Conservation (phyloP, 2,888 invertebrate species). For the Acrocyrtus sp. region DNA sequence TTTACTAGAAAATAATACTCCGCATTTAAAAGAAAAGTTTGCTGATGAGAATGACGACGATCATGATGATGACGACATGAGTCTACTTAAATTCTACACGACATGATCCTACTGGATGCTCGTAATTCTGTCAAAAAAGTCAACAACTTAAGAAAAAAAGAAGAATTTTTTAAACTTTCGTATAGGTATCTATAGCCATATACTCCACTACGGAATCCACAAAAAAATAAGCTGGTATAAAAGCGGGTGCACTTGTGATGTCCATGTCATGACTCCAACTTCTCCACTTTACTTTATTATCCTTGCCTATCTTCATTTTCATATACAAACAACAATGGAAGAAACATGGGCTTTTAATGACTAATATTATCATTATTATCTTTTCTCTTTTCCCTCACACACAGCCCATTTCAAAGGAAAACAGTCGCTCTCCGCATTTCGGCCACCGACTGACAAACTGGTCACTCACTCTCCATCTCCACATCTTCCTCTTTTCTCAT, state of each 20-base stretch:
- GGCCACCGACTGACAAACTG: not conserved
- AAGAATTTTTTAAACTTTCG: no score
- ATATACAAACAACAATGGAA: constrained; percentile 30
- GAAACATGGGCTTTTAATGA: constrained; percentile 43
- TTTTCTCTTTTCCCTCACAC: no score
- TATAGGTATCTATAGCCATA: no score
- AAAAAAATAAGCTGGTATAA: no score
- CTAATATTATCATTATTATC: constrained; percentile 40
- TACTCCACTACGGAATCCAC: constrained; percentile 12
- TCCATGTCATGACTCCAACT: not conserved
- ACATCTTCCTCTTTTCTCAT: constrained; percentile 15
- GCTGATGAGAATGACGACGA: no score
- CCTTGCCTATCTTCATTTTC: constrained; percentile 7
- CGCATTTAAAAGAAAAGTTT: no score
- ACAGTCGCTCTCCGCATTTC: not conserved
- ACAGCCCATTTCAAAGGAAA: constrained; percentile 5
- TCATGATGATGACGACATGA: constrained; percentile 34
- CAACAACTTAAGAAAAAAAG: constrained; percentile 33
- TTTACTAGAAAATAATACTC: no score
- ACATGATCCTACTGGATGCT: constrained; percentile 38
- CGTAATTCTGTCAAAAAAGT: constrained; percentile 48
- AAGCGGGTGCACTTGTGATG: no score
- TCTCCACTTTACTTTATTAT: constrained; percentile 1
- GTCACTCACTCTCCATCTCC: not conserved
- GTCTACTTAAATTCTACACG: constrained; percentile 25